These are phyloP conservation scores for Spongia lamella DNA, from an alignment of 37 sponge, comb jelly and placozoan species.

Conservation along the genomic window DNA sequence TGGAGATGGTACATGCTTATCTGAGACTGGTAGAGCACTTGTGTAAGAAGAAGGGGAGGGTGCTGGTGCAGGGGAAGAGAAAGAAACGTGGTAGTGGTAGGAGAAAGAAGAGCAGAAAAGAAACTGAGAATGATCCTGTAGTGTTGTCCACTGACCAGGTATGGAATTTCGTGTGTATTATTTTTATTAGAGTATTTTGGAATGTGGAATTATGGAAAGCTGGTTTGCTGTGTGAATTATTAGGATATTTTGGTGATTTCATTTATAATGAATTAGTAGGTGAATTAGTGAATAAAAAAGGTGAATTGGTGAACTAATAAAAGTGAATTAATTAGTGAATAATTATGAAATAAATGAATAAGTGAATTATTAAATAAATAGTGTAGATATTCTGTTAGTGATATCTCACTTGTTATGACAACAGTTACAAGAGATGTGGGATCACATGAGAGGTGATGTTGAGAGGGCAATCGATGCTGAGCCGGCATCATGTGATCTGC, in stretches of 20 bases:
- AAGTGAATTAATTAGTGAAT: too few species aligned
- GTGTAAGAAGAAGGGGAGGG: conserved; percentile 25
- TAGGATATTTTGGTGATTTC: too few species aligned
- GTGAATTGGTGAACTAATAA: too few species aligned
- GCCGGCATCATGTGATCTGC: conserved; percentile 10
- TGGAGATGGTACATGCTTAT: conserved; percentile 80
- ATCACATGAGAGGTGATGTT: conserved; percentile 43
- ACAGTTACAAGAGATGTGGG: conserved; percentile 66
- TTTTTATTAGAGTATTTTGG: neutral
- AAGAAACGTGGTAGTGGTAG: conserved; percentile 24
- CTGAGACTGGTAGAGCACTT: conserved; percentile 72
- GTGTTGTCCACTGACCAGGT: neutral
- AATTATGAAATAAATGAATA: too few species aligned
- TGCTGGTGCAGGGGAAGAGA: conserved; percentile 67
- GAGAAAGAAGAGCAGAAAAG: conserved; percentile 6
- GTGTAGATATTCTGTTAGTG: too few species aligned
- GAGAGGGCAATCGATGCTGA: conserved; percentile 24
- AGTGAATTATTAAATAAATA: too few species aligned
- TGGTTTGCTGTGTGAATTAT: too few species aligned
- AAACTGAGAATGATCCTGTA: conserved; percentile 3
- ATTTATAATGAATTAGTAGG: too few species aligned
- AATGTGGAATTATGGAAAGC: too few species aligned
- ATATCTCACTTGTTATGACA: too few species aligned
- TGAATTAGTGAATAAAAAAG: too few species aligned
- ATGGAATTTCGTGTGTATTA: neutral